Percentiles rank a stretch among this genome's conserved stretches.
These are phyloP conservation scores for Mamestra brassicae DNA, from an alignment of 2,888 invertebrate genomes.

Conservation along the genomic window DNA sequence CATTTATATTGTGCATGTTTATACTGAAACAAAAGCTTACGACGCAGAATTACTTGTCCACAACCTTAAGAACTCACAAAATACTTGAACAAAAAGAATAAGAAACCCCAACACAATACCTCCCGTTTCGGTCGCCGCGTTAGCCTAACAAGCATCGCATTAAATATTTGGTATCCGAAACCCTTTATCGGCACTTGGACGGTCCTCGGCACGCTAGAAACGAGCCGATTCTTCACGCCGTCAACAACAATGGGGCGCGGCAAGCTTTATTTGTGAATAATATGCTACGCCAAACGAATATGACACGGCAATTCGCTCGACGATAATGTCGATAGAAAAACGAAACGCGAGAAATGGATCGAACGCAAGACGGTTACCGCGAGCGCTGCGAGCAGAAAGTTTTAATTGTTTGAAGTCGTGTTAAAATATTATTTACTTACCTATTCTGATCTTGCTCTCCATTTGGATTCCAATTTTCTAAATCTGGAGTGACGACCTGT, in stretches of 20 bases:
- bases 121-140: constrained; percentile 64
- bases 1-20: constrained; percentile 54
- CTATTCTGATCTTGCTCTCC: not conserved
- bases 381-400: constrained; percentile 5
- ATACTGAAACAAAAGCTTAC: constrained; percentile 56
- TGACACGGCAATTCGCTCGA: constrained; percentile 83
- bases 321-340: constrained; percentile 71
- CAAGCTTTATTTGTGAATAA: constrained; percentile 87
- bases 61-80: constrained; percentile 51
- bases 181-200: constrained; percentile 72
- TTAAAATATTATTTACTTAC: constrained; percentile 26
- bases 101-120: constrained; percentile 59
- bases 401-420: constrained; percentile 1
- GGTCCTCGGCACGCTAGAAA: constrained; percentile 79
- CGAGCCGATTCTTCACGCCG: constrained; percentile 80
- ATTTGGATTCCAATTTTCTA: constrained; percentile 19
- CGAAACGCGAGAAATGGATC: constrained; percentile 46
- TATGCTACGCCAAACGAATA: constrained; percentile 84
- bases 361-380: constrained; percentile 28
- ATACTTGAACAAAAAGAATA: constrained; percentile 49
- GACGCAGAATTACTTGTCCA: constrained; percentile 57
- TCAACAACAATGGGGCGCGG: constrained; percentile 82
- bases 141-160: constrained; percentile 82
- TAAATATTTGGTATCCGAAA: constrained; percentile 79
- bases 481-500: not conserved